Conservation (phyloP, 2,888 invertebrate species). For the Netelia melanura region DNA sequence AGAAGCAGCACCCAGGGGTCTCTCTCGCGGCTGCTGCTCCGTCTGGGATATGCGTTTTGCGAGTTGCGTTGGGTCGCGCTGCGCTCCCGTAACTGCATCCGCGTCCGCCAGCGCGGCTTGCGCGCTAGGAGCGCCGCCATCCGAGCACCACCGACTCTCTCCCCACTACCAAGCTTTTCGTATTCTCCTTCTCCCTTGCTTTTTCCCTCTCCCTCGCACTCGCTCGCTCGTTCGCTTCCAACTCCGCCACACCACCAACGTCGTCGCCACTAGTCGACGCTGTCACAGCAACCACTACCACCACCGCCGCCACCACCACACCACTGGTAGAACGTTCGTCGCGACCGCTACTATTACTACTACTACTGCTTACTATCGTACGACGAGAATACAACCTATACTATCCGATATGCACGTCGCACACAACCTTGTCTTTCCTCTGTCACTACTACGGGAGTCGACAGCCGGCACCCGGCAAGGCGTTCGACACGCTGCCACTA, state of each 20-base stretch:
- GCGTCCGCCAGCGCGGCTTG: conserved; percentile 83
- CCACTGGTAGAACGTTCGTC: conserved; percentile 54
- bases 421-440: conserved; percentile 11
- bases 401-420: conserved; percentile 17
- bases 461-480: conserved; percentile 54
- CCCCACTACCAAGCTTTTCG: conserved; percentile 60
- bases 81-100: conserved; percentile 85
- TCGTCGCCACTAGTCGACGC: conserved; percentile 54
- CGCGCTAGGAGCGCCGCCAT: conserved; percentile 84
- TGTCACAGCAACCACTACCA: conserved; percentile 46
- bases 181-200: conserved; percentile 54
- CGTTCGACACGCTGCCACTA: conserved; percentile 46
- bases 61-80: conserved; percentile 84
- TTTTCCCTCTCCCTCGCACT: conserved; percentile 12
- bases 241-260: conserved; percentile 62
- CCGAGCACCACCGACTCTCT: conserved; percentile 77
- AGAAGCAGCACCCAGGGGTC: conserved; percentile 50
- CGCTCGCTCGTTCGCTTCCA: conserved; percentile 36
- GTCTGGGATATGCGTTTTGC: conserved; percentile 78
- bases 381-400: conserved; percentile 17
- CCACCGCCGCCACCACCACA: conserved; percentile 44
- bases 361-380: conserved; percentile 26
- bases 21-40: conserved; percentile 71
- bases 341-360: conserved; percentile 46
- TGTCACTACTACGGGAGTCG: conserved; percentile 23